Evolutionary conservation across 2,888 invertebrate genomes (phyloP), one percentile per base, ranked within the genome.

Genomic region (Tetramorium bicarinatum): DNA sequence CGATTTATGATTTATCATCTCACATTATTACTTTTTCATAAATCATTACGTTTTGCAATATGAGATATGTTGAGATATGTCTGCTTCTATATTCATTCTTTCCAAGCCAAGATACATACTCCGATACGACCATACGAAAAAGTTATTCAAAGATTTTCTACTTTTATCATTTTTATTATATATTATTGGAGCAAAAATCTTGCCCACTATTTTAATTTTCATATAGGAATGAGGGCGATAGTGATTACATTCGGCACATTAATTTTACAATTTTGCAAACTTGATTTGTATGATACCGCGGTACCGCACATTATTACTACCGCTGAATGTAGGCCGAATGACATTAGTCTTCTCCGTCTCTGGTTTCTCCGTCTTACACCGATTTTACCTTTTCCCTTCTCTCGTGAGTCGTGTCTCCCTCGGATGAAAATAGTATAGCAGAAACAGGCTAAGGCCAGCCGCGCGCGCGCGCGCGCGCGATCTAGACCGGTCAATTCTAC

Each of bases 371-470:
- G 38, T 66, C 41, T 38, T 54, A 25, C 66, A 44, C 56, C 25
- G n/a, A 77, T 77, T 54, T 66, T 54, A 52, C 25, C n/a, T 41
- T 25, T 41, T 52, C n/a, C 4, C 52, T 66, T 41, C 66, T 76
- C 66, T 9, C 15, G 15, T n/a, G n/a, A n/a, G n/a, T n/a, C n/a
- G n/a, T 25, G 2, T 54, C 9, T 64, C 11, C 18, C 41, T 52
- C 25, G 13, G 66, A 77, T 77, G 54, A n/a, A 66, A 66, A 59
- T 66, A 66, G 66, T 41, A n/a, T 44, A n/a, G n/a, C 29, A 66
- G 54, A 77, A 77, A 47, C 52, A 67, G 77, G 66, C n/a, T 77
- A 77, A 77, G 77, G 77, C 29, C 29, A 66, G 64, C 29, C 29
- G 29, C 29, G 29, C n/a, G n/a, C n/a, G n/a, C n/a, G n/a, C n/a